These are phyloP conservation scores for Isotomurus palustris DNA, from an alignment of 2,888 invertebrate species.

Conservation along the genomic window DNA sequence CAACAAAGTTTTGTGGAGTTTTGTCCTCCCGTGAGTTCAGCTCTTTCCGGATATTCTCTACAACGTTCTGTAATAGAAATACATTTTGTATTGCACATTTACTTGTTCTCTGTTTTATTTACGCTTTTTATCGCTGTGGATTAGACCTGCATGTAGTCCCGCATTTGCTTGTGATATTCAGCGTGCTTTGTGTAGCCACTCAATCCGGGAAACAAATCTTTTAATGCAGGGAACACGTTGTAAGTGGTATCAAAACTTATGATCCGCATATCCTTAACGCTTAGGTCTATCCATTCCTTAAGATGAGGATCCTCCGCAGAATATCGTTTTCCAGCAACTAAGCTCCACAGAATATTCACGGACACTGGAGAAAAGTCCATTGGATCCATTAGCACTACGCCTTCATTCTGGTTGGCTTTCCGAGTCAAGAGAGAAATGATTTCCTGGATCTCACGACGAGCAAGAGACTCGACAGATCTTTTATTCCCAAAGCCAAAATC, in stretches of 20 bases:
- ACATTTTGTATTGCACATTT: too few species aligned
- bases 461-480: neutral
- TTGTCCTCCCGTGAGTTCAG: neutral
- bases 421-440: neutral
- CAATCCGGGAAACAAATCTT: neutral
- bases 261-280: neutral
- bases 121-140: too few species aligned
- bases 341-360: constrained; percentile 1
- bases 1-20: constrained; percentile 5
- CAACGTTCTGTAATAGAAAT: too few species aligned
- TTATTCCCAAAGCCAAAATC: constrained; percentile 8
- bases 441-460: neutral
- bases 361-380: neutral
- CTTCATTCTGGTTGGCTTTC: neutral
- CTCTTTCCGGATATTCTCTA: too few species aligned
- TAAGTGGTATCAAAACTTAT: neutral
- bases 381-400: neutral
- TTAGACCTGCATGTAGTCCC: constrained; percentile 3
- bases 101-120: too few species aligned
- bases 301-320: neutral
- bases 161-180: constrained; percentile 1
- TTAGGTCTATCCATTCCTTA: neutral
- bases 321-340: constrained; percentile 4
- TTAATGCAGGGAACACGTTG: neutral
- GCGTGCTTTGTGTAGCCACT: neutral